Evolutionary conservation across 2,888 invertebrate genomes (phyloP).

Genomic region (Tyria jacobaeae): DNA sequence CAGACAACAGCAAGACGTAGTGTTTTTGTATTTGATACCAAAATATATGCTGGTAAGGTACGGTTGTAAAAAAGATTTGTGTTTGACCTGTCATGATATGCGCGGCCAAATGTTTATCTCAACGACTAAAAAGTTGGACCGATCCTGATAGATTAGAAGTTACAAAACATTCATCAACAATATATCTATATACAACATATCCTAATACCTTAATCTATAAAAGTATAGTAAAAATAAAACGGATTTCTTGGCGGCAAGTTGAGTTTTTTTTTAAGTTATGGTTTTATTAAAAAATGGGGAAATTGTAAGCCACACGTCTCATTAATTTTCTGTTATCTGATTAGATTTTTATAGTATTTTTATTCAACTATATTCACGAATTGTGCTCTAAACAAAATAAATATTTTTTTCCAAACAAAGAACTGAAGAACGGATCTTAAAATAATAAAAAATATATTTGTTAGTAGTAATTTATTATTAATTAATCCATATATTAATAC

Average conservation of each 20-base stretch:
- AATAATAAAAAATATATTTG: slow-evolving; percentile 48
- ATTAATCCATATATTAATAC: slow-evolving; percentile 48
- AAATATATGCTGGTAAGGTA: no score
- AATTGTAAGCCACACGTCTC: not conserved
- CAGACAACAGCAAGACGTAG: not conserved
- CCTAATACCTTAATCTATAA: no score
- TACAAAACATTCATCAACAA: no score
- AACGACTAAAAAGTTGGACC: not conserved
- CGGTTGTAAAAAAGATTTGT: not conserved
- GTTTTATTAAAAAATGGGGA: not conserved
- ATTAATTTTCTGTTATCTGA: no score
- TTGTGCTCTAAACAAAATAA: no score
- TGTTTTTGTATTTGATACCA: no score
- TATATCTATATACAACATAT: no score
- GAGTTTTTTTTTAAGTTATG: no score
- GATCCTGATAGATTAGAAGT: not conserved
- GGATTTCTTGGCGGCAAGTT: no score
- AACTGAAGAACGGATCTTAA: slow-evolving; percentile 28
- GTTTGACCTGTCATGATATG: not conserved
- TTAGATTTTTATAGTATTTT: no score
- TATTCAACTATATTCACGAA: no score
- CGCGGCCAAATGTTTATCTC: not conserved
- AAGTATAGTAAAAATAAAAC: no score
- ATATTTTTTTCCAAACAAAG: not conserved
- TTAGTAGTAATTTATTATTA: slow-evolving; percentile 65